Conservation (phyloP, 2,797 vertebrate genomes). For the Sebastes matsubarae region DNA sequence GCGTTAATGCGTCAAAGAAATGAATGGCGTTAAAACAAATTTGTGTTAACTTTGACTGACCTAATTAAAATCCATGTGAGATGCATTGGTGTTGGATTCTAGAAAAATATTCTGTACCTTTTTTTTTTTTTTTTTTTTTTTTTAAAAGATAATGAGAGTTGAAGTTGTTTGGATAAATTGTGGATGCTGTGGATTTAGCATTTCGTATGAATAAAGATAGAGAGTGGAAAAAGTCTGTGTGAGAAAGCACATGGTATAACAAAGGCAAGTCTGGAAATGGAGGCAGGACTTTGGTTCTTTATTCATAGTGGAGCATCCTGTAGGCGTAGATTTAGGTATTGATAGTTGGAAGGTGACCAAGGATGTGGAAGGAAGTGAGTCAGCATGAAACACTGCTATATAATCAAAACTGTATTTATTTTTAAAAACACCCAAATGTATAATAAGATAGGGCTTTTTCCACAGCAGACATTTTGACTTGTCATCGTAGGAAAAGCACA, state of each 20-base stretch:
- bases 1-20: too few species aligned
- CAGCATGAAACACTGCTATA: neutral
- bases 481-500: neutral
- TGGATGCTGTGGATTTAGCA: neutral
- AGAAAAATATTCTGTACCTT: neutral
- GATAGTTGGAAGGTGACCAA: conserved; percentile 12
- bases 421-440: neutral
- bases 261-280: conserved; percentile 9
- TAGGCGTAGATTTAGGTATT: conserved; percentile 12
- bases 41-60: too few species aligned
- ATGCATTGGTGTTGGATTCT: neutral
- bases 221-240: neutral
- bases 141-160: neutral
- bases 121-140: too few species aligned
- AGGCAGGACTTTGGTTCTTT: conserved; percentile 13
- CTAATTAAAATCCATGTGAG: neutral
- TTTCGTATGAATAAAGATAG: neutral
- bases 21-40: too few species aligned
- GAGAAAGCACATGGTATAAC: neutral
- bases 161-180: neutral
- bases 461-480: neutral
- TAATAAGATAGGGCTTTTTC: neutral
- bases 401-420: neutral
- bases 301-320: conserved; percentile 3
- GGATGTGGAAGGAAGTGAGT: conserved; percentile 20